phyloP scores from a whole-genome alignment of 2,888 invertebrate species.

The Athalia rosae region DNA sequence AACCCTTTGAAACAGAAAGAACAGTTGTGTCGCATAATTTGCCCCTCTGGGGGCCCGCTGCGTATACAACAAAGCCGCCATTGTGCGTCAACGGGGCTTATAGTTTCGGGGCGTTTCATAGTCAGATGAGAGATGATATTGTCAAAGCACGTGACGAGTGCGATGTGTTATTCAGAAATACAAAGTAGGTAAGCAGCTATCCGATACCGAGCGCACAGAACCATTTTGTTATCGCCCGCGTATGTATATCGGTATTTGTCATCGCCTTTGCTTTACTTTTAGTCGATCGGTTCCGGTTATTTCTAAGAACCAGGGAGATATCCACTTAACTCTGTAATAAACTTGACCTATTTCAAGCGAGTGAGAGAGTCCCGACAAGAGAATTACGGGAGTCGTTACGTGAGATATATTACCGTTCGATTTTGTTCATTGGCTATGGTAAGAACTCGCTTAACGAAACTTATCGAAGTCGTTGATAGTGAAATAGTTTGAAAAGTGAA shows the following conservation, averaged over 20 bases:
- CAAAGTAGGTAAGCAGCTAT: too few relatives aligned
- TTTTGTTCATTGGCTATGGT: background rate
- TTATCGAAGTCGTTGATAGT: background rate
- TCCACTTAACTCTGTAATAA: too few relatives aligned
- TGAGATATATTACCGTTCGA: background rate
- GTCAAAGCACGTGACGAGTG: background rate
- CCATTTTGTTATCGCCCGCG: background rate
- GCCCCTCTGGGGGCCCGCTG: constrained; percentile 4
- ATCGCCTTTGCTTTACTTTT: too few relatives aligned
- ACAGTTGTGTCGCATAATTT: constrained; percentile 26
- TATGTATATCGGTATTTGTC: too few relatives aligned
- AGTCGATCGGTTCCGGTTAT: too few relatives aligned
- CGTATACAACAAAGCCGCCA: constrained; percentile 13
- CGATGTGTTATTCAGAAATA: background rate
- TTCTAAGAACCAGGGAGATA: too few relatives aligned
- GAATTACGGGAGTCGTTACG: too few relatives aligned
- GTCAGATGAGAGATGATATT: constrained; percentile 4
- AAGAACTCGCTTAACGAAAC: background rate
- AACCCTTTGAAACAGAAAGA: constrained; percentile 26
- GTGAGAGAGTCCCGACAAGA: too few relatives aligned
- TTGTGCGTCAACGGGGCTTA: background rate
- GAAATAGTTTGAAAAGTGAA: background rate
- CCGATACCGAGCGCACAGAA: background rate
- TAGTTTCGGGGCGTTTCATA: background rate
- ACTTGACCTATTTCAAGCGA: too few relatives aligned